Evolutionary conservation across 92 coral and sea anemone species (phyloP).

Genomic region (Plumapathes pennacea): DNA sequence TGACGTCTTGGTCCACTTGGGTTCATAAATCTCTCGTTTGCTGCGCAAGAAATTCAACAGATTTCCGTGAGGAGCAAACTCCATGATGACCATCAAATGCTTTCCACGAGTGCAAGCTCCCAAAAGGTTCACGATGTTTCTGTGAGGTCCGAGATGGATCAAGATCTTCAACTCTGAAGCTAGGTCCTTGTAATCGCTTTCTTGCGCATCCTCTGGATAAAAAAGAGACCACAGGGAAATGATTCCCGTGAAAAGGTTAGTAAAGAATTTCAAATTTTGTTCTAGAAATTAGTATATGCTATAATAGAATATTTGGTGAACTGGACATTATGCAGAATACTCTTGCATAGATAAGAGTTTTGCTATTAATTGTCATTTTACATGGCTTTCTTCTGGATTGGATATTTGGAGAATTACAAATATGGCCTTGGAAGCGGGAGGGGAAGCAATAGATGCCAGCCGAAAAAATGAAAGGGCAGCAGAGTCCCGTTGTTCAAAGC

Average conservation of each 20-base stretch:
- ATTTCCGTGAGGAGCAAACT: constrained; percentile 87
- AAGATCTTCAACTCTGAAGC: constrained; percentile 88
- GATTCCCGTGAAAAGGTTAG: neutral
- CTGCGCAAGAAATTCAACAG: constrained; percentile 68
- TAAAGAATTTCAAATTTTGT: too few relatives aligned
- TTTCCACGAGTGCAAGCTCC: constrained; percentile 91
- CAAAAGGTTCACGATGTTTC: constrained; percentile 82
- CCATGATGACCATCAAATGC: constrained; percentile 76
- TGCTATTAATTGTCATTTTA: too few relatives aligned
- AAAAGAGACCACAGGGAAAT: neutral
- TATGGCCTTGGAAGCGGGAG: too few relatives aligned
- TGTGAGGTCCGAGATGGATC: constrained; percentile 83
- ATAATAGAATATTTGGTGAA: too few relatives aligned
- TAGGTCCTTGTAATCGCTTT: constrained; percentile 77
- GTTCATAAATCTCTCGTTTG: constrained; percentile 64
- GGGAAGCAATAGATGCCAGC: too few relatives aligned
- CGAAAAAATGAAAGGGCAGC: too few relatives aligned
- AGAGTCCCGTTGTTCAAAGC: too few relatives aligned
- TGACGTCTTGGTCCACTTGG: constrained; percentile 65
- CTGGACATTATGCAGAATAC: too few relatives aligned
- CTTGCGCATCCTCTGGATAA: constrained; percentile 62
- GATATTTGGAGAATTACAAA: too few relatives aligned
- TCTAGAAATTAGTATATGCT: too few relatives aligned
- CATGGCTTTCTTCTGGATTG: too few relatives aligned
- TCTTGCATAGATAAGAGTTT: too few relatives aligned